Evolutionary conservation across 1,140 invertebrate species (phyloP), one percentile per base, ranked within the genome.

Genomic region (Lordiphosa mommai): DNA sequence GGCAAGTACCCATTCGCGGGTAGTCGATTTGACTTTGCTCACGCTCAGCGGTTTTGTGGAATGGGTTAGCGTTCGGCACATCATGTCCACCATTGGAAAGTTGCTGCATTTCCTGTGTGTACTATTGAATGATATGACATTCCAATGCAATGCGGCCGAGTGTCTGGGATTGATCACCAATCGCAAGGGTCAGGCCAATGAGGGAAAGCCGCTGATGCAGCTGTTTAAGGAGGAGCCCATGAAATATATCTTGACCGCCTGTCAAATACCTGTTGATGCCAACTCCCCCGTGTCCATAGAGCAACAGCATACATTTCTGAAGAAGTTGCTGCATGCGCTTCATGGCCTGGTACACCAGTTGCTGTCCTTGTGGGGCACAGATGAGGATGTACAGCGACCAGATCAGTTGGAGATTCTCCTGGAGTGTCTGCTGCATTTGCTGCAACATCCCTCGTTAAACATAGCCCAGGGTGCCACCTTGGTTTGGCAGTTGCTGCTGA

Each of bases 11-110:
- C 93, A 95, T 67, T 93, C 93, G 53, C 90, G 94, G 74, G 94
- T 95, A 52, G 94, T 96, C 13, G 94, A 95, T 89, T 94, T 96
- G 52, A 95, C 96, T 8, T 89, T 98, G 10, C 88, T 94, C 17
- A 97, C 96, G 0, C 86, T 98, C 8, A 94, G 94, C 30, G 95
- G 94, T 2, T 97, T 96, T 89, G 95, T 97, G 0, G 96, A 97
- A 86, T 98, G 96, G 96, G 95, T 97, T 32, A 94, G 94, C 2
- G 95, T 96, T 88, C 92, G 91, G 55, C 95, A 96, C 88, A 94
- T 97, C 13, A 95, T 96, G 89, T 93, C 93, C 10, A 93, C 96
- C 57, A 93, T 96, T 84, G 95, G 94, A 9, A 91, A 94, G 50
- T 90, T 97, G 6, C 88, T 97, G 41, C 94, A 95, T 79, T 94